Conservation (phyloP, 2,113 vertebrate genomes). For the human region DNA sequence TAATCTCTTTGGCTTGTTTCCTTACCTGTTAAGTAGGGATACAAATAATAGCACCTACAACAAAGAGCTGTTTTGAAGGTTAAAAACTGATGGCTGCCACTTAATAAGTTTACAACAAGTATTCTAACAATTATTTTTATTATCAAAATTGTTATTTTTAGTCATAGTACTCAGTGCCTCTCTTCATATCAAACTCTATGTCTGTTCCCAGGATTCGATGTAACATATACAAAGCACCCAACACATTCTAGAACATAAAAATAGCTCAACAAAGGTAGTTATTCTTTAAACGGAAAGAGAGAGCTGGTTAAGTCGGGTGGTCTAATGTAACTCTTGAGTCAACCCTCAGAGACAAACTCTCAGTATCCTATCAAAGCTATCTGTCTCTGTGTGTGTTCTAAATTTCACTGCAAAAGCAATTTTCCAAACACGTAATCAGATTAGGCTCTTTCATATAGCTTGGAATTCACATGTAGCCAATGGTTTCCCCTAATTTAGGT, state of each 20-base stretch:
- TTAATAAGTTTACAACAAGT: not conserved
- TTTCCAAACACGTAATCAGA: conserved; percentile 41
- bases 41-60: not conserved
- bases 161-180: not conserved
- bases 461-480: conserved; percentile 38
- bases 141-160: not conserved
- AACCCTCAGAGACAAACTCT: not conserved
- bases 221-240: not conserved
- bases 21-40: not conserved
- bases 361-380: not conserved
- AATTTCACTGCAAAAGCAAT: conserved; percentile 33
- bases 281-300: not conserved
- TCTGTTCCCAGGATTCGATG: not conserved
- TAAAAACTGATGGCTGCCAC: not conserved
- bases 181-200: not conserved
- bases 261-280: not conserved
- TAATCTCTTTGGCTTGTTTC: not conserved
- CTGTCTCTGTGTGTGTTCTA: not conserved
- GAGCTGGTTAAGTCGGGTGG: not conserved
- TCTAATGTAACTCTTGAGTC: not conserved
- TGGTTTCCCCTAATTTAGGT: conserved; percentile 44
- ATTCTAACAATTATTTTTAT: not conserved
- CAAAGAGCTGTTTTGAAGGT: not conserved
- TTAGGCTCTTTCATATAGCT: conserved; percentile 7
- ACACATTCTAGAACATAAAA: not conserved